Conservation (phyloP, 64 coral and sea anemone species). For the Actinia tenebrosa region DNA sequence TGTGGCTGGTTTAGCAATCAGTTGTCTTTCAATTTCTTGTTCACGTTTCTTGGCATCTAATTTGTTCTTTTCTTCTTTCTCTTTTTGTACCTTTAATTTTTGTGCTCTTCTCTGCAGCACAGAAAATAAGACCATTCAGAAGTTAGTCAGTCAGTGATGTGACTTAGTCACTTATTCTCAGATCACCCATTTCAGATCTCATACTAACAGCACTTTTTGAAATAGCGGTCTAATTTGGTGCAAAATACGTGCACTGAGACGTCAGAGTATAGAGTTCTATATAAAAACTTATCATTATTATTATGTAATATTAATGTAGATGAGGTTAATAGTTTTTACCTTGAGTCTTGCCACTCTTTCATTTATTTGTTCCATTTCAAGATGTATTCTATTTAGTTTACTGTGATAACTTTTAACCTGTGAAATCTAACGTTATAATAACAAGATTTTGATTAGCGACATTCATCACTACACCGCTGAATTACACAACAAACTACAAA, state of each 20-base stretch:
- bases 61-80: slow-evolving; percentile 58
- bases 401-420: slow-evolving; percentile 67
- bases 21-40: slow-evolving; percentile 50
- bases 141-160: background rate
- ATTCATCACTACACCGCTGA: background rate
- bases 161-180: background rate
- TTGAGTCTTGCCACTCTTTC: slow-evolving; percentile 77
- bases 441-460: background rate
- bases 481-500: too few species aligned
- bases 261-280: too few species aligned
- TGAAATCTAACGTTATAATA: slow-evolving; percentile 27
- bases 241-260: too few species aligned
- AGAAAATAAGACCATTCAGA: background rate
- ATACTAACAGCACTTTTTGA: too few species aligned
- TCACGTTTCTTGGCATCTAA: slow-evolving; percentile 43
- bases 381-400: slow-evolving; percentile 73
- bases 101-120: slow-evolving; percentile 32
- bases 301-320: background rate
- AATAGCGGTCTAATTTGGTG: too few species aligned
- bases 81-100: slow-evolving; percentile 53
- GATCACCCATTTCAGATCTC: background rate
- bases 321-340: slow-evolving; percentile 6
- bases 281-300: too few species aligned
- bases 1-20: slow-evolving; percentile 56
- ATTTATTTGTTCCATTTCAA: slow-evolving; percentile 73